Evolutionary conservation across 2,113 vertebrate species (phyloP).

Genomic region (Seriola aureovittata): DNA sequence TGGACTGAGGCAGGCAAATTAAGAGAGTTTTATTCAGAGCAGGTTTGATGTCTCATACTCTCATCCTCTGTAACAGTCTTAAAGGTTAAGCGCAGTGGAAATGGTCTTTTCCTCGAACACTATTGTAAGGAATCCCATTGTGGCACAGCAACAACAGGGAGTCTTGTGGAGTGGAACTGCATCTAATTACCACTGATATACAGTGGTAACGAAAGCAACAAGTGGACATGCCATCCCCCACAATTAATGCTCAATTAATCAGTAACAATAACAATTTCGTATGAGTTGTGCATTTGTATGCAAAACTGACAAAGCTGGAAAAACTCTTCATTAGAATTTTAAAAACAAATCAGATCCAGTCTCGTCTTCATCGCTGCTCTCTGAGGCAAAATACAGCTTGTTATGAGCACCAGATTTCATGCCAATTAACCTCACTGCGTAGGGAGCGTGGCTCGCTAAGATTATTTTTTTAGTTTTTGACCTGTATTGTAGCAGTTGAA

Average conservation of each 20-base stretch:
- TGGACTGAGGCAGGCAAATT: constrained; percentile 34
- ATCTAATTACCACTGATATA: constrained; percentile 25
- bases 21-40: constrained; percentile 21
- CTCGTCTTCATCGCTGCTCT: background rate
- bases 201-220: constrained; percentile 47
- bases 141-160: background rate
- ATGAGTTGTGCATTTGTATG: background rate
- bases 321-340: background rate
- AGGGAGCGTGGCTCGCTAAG: background rate
- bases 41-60: constrained; percentile 33
- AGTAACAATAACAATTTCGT: background rate
- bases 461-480: background rate
- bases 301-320: background rate
- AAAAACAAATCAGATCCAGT: background rate
- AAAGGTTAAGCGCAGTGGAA: constrained; percentile 30
- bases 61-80: constrained; percentile 17
- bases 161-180: constrained; percentile 15
- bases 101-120: background rate
- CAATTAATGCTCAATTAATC: constrained; percentile 35
- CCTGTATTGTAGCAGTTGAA: background rate
- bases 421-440: constrained; percentile 16
- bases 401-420: constrained; percentile 14
- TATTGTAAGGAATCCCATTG: constrained; percentile 6
- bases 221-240: background rate
- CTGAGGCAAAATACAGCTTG: background rate